phyloP scores from a whole-genome alignment of 2,888 invertebrate genomes.

The Opisthograptis luteolata region DNA sequence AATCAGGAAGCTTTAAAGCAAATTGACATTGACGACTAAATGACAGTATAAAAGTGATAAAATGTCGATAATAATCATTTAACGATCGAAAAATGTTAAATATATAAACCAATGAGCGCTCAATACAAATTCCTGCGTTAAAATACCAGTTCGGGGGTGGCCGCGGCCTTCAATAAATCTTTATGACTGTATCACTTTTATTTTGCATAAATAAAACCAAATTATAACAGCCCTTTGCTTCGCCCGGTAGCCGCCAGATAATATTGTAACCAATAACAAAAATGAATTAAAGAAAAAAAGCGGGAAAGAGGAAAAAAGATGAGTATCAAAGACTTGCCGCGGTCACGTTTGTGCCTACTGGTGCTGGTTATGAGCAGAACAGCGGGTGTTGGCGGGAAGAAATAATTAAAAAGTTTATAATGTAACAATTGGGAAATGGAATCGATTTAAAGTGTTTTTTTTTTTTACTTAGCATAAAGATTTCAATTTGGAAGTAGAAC shows the following conservation, averaged over 20 bases:
- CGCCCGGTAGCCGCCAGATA: slow-evolving; percentile 80
- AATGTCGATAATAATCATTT: slow-evolving; percentile 16
- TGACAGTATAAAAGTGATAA: slow-evolving; percentile 20
- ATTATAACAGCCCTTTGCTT: slow-evolving; percentile 77
- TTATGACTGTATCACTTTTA: slow-evolving; percentile 69
- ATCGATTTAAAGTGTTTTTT: slow-evolving; percentile 39
- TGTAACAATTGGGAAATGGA: slow-evolving; percentile 61
- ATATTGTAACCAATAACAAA: slow-evolving; percentile 81
- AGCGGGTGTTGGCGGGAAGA: slow-evolving; percentile 70
- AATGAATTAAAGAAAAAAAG: slow-evolving; percentile 72
- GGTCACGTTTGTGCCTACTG: slow-evolving; percentile 72
- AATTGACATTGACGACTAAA: slow-evolving; percentile 25
- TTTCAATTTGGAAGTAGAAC: slow-evolving; percentile 50
- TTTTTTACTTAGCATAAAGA: slow-evolving; percentile 23
- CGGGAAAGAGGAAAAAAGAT: slow-evolving; percentile 69
- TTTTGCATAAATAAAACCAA: slow-evolving; percentile 83
- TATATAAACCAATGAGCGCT: slow-evolving; percentile 1
- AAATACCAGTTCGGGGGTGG: slow-evolving; percentile 33
- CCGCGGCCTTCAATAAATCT: slow-evolving; percentile 71
- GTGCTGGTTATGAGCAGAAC: slow-evolving; percentile 75
- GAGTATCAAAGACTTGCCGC: slow-evolving; percentile 76
- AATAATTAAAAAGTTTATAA: slow-evolving; percentile 64
- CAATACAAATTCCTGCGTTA: slow-evolving; percentile 5
- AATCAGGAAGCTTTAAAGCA: slow-evolving; percentile 4
- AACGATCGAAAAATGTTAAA: slow-evolving; percentile 24